Conservation (phyloP, 1,140 invertebrate genomes). For the Heterodera carotae region DNA sequence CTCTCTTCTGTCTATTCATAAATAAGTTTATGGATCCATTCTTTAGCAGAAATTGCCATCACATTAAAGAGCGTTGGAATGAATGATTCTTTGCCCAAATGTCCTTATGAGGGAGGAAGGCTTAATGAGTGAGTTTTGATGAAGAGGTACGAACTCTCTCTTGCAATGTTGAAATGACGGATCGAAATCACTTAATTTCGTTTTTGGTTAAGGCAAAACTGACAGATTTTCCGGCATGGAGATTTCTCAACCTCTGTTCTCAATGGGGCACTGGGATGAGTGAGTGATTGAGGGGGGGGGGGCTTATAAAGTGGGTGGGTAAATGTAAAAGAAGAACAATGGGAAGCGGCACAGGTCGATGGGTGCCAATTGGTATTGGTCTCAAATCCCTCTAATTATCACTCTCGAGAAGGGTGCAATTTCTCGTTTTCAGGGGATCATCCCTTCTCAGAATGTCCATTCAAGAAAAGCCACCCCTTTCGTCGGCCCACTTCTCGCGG, state of each 20-base stretch:
- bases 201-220: too few relatives aligned
- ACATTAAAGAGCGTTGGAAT: too few relatives aligned
- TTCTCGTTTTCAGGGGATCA: neutral
- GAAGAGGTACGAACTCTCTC: too few relatives aligned
- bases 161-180: too few relatives aligned
- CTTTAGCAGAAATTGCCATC: too few relatives aligned
- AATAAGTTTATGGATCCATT: too few relatives aligned
- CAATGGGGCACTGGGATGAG: neutral
- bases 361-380: neutral
- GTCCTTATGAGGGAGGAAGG: too few relatives aligned
- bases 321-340: slow-evolving; percentile 2
- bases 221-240: neutral
- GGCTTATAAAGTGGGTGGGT: neutral
- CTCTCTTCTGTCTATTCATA: too few relatives aligned
- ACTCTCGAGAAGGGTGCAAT: neutral
- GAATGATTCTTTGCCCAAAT: too few relatives aligned
- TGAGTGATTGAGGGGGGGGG: neutral
- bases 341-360: neutral
- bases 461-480: neutral
- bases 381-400: neutral
- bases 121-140: too few relatives aligned
- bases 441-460: neutral
- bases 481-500: neutral
- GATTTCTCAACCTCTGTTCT: too few relatives aligned
- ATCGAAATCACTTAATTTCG: too few relatives aligned